A percentile compares a stretch with the other conserved stretches of the same genome.
Evolutionary conservation across 1,140 invertebrate genomes (phyloP).

Genomic region (Panagrolaimus sp.): DNA sequence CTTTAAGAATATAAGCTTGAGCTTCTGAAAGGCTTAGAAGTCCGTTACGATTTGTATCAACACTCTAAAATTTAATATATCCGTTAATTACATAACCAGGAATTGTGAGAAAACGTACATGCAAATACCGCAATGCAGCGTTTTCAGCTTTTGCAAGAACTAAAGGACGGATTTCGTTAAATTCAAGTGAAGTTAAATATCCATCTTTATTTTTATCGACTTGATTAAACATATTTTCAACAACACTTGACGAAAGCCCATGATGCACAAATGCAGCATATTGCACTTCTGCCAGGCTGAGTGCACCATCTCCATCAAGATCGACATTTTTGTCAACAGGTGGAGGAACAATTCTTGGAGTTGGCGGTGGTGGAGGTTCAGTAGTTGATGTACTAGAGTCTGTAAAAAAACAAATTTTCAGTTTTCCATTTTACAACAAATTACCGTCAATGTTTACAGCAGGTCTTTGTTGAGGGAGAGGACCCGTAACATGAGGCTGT

Average conservation of each 20-base stretch:
- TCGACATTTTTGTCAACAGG: constrained; percentile 56
- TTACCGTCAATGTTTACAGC: constrained; percentile 14
- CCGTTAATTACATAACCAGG: not conserved
- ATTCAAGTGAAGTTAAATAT: constrained; percentile 47
- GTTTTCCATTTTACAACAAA: not conserved
- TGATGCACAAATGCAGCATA: constrained; percentile 59
- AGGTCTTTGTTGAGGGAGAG: constrained; percentile 13
- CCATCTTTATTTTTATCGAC: constrained; percentile 54
- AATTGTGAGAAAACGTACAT: constrained; percentile 29
- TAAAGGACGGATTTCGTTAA: constrained; percentile 54
- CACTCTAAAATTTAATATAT: constrained; percentile 38
- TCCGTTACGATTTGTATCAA: constrained; percentile 52
- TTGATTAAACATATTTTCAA: constrained; percentile 50
- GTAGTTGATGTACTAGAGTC: not conserved
- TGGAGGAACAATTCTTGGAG: constrained; percentile 20
- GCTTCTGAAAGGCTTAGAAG: constrained; percentile 52
- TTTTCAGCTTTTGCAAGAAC: constrained; percentile 59
- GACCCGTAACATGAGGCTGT: too few relatives aligned
- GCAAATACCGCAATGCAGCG: constrained; percentile 52
- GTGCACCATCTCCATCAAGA: constrained; percentile 51
- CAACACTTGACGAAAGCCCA: constrained; percentile 53
- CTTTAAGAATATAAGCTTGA: constrained; percentile 54
- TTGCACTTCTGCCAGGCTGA: constrained; percentile 53
- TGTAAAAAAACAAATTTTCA: not conserved
- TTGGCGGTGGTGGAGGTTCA: constrained; percentile 1